Evolutionary conservation across 2,888 invertebrate genomes (phyloP), one percentile per base, ranked within the genome.

Genomic region (Brachynemurus nebulosus): DNA sequence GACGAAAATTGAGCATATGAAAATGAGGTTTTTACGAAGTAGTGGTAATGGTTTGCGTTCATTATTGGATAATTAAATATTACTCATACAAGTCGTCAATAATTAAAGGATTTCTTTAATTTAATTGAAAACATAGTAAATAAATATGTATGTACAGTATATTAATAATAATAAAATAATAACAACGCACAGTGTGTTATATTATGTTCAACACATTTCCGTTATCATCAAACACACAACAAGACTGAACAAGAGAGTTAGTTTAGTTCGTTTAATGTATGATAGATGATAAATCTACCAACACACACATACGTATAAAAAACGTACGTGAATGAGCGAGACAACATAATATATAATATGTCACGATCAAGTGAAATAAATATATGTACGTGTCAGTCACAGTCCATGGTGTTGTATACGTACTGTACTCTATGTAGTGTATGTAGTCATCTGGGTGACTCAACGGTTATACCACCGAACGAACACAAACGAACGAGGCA

Each of bases 71-170:
- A n/a, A n/a, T n/a, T n/a, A n/a, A n/a, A n/a, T n/a, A n/a, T n/a
- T n/a, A n/a, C n/a, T n/a, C n/a, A n/a, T n/a, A n/a, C n/a, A n/a
- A n/a, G n/a, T n/a, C n/a, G n/a, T n/a, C n/a, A n/a, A n/a, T n/a
- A n/a, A n/a, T n/a, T n/a, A n/a, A n/a, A n/a, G n/a, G n/a, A 30
- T 30, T 30, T 30, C 30, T 30, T 30, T 5, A n/a, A 30, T 30
- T 30, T 30, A 30, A 30, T 30, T 30, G 30, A 30, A 30, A 30
- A 30, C 30, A 30, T n/a, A n/a, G n/a, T n/a, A n/a, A n/a, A n/a
- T n/a, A n/a, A n/a, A n/a, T n/a, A n/a, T n/a, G n/a, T n/a, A n/a
- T n/a, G n/a, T n/a, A n/a, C n/a, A n/a, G n/a, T n/a, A 30, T 30
- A 30, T 30, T 30, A 30, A 12, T 30, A 12, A 30, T 30, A 12